A percentile compares a stretch with the other conserved stretches of the same genome.
These are phyloP conservation scores for Plectropomus leopardus DNA, from an alignment of 2,113 vertebrate species.

Conservation along the genomic window DNA sequence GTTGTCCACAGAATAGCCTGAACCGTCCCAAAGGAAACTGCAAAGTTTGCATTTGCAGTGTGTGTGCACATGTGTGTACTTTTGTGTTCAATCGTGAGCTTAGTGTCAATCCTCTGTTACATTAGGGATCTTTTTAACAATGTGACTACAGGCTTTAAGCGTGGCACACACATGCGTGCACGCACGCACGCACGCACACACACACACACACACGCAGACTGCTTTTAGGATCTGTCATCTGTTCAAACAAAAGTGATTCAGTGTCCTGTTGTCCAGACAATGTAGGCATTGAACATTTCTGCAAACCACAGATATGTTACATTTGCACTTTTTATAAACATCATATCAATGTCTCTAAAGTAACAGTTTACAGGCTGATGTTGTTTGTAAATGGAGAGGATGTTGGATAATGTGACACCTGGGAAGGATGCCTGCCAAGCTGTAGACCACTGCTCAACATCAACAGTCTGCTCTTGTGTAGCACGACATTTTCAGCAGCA, in stretches of 20 bases:
- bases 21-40: conserved; percentile 29
- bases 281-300: too few species aligned
- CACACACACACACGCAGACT: not conserved
- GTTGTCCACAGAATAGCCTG: conserved; percentile 29
- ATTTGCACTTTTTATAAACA: too few species aligned
- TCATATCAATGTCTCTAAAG: too few species aligned
- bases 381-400: too few species aligned
- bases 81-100: conserved; percentile 15
- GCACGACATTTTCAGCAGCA: too few species aligned
- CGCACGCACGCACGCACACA: not conserved
- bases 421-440: too few species aligned
- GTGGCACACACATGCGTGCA: not conserved
- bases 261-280: not conserved
- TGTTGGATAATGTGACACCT: too few species aligned
- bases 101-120: conserved; percentile 1
- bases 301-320: too few species aligned
- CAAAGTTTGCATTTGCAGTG: conserved; percentile 27
- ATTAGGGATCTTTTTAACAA: conserved; percentile 29
- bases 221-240: not conserved
- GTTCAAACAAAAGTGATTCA: not conserved
- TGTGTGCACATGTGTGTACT: not conserved
- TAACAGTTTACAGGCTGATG: too few species aligned
- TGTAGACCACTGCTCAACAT: too few species aligned
- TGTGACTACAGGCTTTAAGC: conserved; percentile 1
- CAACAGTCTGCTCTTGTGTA: too few species aligned